Evolutionary conservation across 1,140 invertebrate species (phyloP).

Genomic region (Drosophila setifemur): DNA sequence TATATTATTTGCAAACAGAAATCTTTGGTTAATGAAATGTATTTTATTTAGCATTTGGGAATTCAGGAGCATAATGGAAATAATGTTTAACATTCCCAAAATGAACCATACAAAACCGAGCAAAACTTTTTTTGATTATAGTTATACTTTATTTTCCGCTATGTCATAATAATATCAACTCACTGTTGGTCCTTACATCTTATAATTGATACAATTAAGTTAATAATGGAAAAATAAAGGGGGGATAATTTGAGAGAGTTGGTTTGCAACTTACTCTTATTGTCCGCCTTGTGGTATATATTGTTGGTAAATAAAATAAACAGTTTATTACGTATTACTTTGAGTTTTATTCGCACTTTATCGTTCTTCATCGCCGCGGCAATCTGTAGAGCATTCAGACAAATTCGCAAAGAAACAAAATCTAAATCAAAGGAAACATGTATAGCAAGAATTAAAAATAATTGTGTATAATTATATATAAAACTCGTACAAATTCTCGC

Average conservation of each 20-base stretch:
- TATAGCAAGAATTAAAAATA: slow-evolving; percentile 50
- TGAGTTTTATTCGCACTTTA: slow-evolving; percentile 66
- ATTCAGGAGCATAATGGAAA: too few species aligned
- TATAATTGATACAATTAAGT: slow-evolving; percentile 75
- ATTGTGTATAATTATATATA: slow-evolving; percentile 46
- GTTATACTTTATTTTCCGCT: slow-evolving; percentile 35
- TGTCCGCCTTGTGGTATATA: slow-evolving; percentile 41
- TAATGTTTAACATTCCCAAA: too few species aligned
- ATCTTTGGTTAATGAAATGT: too few species aligned
- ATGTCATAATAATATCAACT: slow-evolving; percentile 34
- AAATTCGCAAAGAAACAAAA: slow-evolving; percentile 53
- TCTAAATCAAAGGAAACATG: slow-evolving; percentile 32
- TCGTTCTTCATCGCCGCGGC: slow-evolving; percentile 25
- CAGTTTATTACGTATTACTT: slow-evolving; percentile 56
- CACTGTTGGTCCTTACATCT: slow-evolving; percentile 25
- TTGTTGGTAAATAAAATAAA: slow-evolving; percentile 45
- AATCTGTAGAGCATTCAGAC: slow-evolving; percentile 45
- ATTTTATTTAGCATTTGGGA: too few species aligned
- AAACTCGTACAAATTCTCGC: slow-evolving; percentile 59
- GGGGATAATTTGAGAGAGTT: slow-evolving; percentile 1
- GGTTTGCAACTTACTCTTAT: slow-evolving; percentile 32
- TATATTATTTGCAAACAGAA: too few species aligned
- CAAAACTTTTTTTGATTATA: too few species aligned
- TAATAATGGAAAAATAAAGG: slow-evolving; percentile 20
- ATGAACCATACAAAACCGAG: too few species aligned